phyloP scores from a whole-genome alignment of 2,888 invertebrate species.

The Ectropis crepuscularia region DNA sequence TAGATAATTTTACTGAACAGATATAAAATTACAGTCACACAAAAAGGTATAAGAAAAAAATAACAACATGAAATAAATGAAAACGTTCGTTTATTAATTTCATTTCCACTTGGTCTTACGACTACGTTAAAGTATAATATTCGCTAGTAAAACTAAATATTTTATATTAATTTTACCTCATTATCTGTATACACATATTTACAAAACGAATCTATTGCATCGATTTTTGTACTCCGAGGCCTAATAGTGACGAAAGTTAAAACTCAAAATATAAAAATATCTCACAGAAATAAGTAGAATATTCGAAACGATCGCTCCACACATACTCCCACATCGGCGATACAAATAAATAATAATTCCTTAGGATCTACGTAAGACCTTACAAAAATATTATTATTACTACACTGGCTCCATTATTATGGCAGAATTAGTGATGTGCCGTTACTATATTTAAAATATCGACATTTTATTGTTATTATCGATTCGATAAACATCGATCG shows the following conservation, averaged over 20 bases:
- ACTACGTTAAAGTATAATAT: slow-evolving; percentile 57
- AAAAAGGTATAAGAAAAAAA: background rate
- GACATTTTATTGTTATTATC: slow-evolving; percentile 36
- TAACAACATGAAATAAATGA: slow-evolving; percentile 41
- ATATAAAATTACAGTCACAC: background rate
- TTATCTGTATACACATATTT: slow-evolving; percentile 81
- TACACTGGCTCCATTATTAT: slow-evolving; percentile 62
- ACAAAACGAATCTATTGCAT: slow-evolving; percentile 71
- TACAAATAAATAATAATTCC: slow-evolving; percentile 48
- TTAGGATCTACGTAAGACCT: slow-evolving; percentile 43
- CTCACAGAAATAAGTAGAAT: slow-evolving; percentile 42
- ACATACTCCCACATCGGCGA: slow-evolving; percentile 35
- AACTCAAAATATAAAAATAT: slow-evolving; percentile 45
- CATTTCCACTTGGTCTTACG: slow-evolving; percentile 61
- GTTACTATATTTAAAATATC: slow-evolving; percentile 48
- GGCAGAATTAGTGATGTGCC: slow-evolving; percentile 58
- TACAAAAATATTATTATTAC: slow-evolving; percentile 42
- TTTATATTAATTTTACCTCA: slow-evolving; percentile 65
- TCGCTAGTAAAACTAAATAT: slow-evolving; percentile 48
- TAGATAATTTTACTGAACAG: too few species aligned
- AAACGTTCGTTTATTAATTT: slow-evolving; percentile 65
- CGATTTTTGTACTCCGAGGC: slow-evolving; percentile 52
- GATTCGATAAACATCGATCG: slow-evolving; percentile 41
- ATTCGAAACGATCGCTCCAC: slow-evolving; percentile 29
- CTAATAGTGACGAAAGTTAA: slow-evolving; percentile 42